Evolutionary conservation across 1,140 invertebrate species (phyloP).

Genomic region (Lethocerus indicus): DNA sequence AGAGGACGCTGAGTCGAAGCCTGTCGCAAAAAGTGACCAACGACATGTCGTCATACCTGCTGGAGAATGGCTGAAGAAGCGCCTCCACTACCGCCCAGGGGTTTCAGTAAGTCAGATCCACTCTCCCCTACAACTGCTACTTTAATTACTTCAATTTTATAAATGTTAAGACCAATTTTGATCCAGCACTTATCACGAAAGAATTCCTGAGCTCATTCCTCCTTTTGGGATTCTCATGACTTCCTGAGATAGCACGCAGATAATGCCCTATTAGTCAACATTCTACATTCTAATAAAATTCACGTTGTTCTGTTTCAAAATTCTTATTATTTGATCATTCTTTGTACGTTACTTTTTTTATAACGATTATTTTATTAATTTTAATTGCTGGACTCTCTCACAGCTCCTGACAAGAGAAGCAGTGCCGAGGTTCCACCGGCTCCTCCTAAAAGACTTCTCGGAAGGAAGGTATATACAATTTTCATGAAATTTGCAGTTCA

Average conservation of each 20-base stretch:
- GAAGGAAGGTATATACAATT: conserved; percentile 9
- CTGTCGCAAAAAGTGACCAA: neutral
- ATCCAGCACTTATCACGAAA: conserved; percentile 40
- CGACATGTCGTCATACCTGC: conserved; percentile 13
- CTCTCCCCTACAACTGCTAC: conserved; percentile 5
- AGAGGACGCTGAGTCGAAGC: neutral
- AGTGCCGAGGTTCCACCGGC: conserved; percentile 31
- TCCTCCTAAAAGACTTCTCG: conserved; percentile 31
- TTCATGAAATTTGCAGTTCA: neutral
- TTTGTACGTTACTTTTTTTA: neutral
- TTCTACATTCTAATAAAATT: too few species aligned
- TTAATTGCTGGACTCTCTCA: conserved; percentile 10
- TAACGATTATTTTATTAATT: neutral
- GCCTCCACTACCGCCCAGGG: conserved; percentile 39
- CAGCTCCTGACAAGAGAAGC: conserved; percentile 28
- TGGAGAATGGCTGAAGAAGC: conserved; percentile 30
- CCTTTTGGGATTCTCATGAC: too few species aligned
- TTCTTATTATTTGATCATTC: neutral
- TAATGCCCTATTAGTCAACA: too few species aligned
- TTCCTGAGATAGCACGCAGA: too few species aligned
- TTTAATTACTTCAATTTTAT: conserved; percentile 9
- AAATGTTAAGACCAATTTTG: conserved; percentile 14
- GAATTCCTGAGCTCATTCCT: too few species aligned
- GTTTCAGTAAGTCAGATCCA: conserved; percentile 30
- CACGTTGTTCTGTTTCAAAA: too few species aligned